Percentiles rank a stretch among this genome's conserved stretches.
Evolutionary conservation across 2,888 invertebrate species (phyloP).

Genomic region (Priocnemis perturbator): DNA sequence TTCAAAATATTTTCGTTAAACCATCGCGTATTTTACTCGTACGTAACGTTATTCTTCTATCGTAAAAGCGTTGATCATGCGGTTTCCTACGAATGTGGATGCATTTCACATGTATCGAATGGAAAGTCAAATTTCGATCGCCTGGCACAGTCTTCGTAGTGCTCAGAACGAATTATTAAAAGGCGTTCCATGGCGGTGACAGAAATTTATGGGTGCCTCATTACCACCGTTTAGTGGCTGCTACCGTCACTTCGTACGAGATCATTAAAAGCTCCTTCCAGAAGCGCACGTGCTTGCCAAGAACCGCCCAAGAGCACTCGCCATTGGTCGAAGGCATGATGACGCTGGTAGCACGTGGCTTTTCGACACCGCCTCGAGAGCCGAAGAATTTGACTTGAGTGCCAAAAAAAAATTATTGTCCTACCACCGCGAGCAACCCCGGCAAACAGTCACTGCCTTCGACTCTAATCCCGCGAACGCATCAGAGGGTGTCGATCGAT

Average conservation of each 20-base stretch:
- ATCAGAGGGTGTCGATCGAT: constrained; percentile 39
- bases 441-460: constrained; percentile 54
- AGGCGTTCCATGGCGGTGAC: constrained; percentile 53
- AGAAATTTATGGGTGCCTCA: constrained; percentile 68
- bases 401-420: constrained; percentile 59
- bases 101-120: constrained; percentile 6
- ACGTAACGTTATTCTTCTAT: no score
- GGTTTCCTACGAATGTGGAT: no score
- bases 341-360: constrained; percentile 69
- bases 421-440: constrained; percentile 53
- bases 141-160: constrained; percentile 34
- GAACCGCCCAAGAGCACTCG: constrained; percentile 65
- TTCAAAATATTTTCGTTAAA: no score
- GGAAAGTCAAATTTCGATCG: constrained; percentile 42
- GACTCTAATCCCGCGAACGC: constrained; percentile 51
- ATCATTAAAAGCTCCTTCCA: constrained; percentile 63
- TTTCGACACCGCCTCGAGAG: constrained; percentile 64
- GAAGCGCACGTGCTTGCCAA: constrained; percentile 68
- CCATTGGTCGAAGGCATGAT: constrained; percentile 62
- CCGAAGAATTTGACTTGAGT: constrained; percentile 62
- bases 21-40: no score
- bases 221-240: constrained; percentile 66
- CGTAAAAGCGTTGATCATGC: no score
- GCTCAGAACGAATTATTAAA: constrained; percentile 58
- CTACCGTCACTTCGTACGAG: constrained; percentile 61